Conservation (phyloP, 2,797 vertebrate species). For the Arrhamphus sclerolepis region DNA sequence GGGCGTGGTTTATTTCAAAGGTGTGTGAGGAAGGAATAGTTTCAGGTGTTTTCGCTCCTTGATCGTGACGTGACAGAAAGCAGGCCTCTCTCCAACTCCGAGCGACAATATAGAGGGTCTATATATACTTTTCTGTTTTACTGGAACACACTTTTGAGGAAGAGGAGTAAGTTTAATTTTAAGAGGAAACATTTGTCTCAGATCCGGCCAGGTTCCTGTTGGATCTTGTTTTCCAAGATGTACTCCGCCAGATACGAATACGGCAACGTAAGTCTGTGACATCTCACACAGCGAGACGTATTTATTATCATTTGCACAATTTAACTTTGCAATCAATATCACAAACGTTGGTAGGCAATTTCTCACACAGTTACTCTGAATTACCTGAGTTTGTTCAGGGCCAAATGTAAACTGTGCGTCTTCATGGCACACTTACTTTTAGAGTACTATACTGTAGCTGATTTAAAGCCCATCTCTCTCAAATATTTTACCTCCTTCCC, state of each 20-base stretch:
- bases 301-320: too few species aligned
- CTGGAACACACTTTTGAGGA: background rate
- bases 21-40: slow-evolving; percentile 34
- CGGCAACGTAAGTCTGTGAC: slow-evolving; percentile 54
- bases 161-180: background rate
- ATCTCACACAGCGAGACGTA: background rate
- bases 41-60: slow-evolving; percentile 14
- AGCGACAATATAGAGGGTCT: too few species aligned
- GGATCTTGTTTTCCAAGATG: slow-evolving; percentile 44
- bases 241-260: slow-evolving; percentile 51
- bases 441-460: too few species aligned
- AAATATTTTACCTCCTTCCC: too few species aligned
- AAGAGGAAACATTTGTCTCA: too few species aligned
- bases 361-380: too few species aligned
- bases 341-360: too few species aligned
- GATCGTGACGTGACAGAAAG: background rate
- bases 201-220: slow-evolving; percentile 4
- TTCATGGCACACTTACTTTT: too few species aligned
- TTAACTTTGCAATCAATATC: too few species aligned
- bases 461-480: too few species aligned
- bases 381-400: too few species aligned
- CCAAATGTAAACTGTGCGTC: too few species aligned
- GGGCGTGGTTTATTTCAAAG: slow-evolving; percentile 43
- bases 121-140: background rate
- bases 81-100: background rate